phyloP scores from a whole-genome alignment of 2,888 invertebrate species.

The Eupelmus urozonus region DNA sequence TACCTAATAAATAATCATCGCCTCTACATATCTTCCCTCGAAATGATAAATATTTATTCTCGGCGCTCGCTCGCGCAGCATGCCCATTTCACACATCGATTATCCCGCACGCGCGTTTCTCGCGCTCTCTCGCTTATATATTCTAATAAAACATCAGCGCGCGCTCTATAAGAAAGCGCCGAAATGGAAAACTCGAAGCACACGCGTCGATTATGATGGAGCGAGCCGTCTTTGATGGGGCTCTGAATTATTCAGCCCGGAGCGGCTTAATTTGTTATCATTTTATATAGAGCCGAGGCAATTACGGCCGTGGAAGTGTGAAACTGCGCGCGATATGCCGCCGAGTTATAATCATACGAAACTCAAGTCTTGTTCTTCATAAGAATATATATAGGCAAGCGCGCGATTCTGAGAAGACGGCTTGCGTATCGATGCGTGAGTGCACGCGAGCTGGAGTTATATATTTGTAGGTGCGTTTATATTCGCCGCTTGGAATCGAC shows the following conservation, averaged over 20 bases:
- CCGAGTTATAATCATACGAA: neutral
- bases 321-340: slow-evolving; percentile 22
- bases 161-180: neutral
- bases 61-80: neutral
- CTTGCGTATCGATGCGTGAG: too few species aligned
- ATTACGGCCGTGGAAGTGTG: slow-evolving; percentile 21
- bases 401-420: too few species aligned
- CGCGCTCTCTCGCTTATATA: too few species aligned
- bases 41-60: slow-evolving; percentile 22
- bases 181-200: slow-evolving; percentile 20
- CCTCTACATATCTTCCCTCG: neutral
- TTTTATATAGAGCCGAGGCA: neutral
- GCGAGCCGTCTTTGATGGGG: neutral
- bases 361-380: neutral
- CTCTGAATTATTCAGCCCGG: slow-evolving; percentile 39
- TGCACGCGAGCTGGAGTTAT: too few species aligned
- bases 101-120: slow-evolving; percentile 44
- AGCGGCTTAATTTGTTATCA: slow-evolving; percentile 37
- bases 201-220: slow-evolving; percentile 28
- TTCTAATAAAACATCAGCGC: too few species aligned
- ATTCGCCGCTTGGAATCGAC: too few species aligned
- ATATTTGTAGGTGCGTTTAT: too few species aligned
- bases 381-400: too few species aligned
- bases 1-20: neutral
- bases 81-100: slow-evolving; percentile 26